phyloP scores from a whole-genome alignment of 2,113 vertebrate genomes.

The Columba janthina region DNA sequence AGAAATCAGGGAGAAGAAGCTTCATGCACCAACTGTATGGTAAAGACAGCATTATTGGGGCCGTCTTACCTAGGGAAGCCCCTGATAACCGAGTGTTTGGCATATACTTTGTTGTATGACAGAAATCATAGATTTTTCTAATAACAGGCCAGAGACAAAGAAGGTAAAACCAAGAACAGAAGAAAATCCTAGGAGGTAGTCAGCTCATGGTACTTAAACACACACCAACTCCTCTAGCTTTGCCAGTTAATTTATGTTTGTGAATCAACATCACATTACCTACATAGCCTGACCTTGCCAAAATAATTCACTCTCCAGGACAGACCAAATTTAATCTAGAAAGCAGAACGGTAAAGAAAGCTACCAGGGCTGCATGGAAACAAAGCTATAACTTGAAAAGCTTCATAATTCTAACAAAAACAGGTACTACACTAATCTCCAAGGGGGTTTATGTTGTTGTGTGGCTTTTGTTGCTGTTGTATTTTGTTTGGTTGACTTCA shows the following conservation, averaged over 20 bases:
- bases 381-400: neutral
- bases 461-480: no score
- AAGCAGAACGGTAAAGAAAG: neutral
- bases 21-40: fast-evolving
- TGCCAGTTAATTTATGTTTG: neutral
- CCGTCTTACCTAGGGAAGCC: neutral
- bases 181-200: neutral
- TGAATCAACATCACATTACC: neutral
- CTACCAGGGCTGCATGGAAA: neutral
- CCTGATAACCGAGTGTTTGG: neutral
- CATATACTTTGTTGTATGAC: fast-evolving
- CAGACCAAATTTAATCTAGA: neutral
- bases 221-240: neutral
- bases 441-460: fast-evolving
- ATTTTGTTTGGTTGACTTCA: no score
- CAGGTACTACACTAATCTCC: neutral
- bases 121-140: neutral
- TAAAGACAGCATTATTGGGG: neutral
- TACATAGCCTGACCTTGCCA: neutral
- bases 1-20: neutral
- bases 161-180: neutral
- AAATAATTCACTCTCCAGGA: neutral
- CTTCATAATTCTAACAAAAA: neutral
- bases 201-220: neutral
- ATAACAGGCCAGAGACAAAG: neutral